A percentile compares a stretch with the other conserved stretches of the same genome.
Conservation (phyloP, 53 echinoderm and acorn worm species). For the Apostichopus leukothele region DNA sequence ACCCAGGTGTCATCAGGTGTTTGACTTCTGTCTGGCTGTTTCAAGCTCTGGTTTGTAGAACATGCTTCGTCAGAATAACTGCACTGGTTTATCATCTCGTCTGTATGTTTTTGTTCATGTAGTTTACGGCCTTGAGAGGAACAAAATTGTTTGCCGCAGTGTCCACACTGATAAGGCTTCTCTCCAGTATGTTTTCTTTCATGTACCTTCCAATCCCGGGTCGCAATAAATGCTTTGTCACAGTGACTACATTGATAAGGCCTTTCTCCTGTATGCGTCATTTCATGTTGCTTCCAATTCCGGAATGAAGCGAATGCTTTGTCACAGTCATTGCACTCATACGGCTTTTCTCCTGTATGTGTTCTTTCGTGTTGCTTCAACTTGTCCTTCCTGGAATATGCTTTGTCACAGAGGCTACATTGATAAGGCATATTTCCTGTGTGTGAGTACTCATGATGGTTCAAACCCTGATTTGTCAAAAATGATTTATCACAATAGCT, state of each 20-base stretch:
- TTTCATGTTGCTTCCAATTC: neutral
- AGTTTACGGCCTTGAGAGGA: too few species aligned
- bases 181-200: neutral
- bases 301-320: neutral
- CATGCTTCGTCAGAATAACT: too few species aligned
- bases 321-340: neutral
- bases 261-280: neutral
- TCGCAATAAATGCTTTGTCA: neutral
- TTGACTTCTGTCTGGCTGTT: too few species aligned
- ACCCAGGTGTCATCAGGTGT: too few species aligned
- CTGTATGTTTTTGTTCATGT: too few species aligned
- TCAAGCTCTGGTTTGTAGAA: too few species aligned
- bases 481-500: neutral
- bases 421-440: neutral
- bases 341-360: neutral
- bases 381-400: neutral
- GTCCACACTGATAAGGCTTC: neutral
- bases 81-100: too few species aligned
- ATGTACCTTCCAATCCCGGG: neutral
- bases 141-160: neutral
- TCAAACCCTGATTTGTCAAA: neutral
- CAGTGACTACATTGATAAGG: neutral
- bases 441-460: neutral
- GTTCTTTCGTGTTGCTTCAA: neutral
- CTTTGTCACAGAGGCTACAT: neutral